Conservation (phyloP, 2,797 vertebrate species). For the Cyclopterus lumpus region DNA sequence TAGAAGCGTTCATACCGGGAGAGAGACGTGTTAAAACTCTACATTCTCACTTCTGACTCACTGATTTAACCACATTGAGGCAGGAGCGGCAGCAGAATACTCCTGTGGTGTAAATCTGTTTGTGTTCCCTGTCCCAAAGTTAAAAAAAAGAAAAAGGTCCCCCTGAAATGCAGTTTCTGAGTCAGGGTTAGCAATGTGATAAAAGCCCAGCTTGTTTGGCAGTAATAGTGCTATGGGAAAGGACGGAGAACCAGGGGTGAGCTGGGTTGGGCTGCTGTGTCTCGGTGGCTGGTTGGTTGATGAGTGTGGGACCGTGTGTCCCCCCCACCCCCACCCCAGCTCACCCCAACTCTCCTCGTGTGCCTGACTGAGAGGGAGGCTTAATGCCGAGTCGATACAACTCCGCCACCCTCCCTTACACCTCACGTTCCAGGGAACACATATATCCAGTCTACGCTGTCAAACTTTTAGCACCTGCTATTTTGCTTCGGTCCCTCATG, state of each 20-base stretch:
- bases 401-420: conserved; percentile 76
- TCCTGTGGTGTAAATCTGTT: conserved; percentile 90
- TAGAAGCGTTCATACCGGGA: conserved; percentile 87
- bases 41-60: conserved; percentile 99
- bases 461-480: conserved; percentile 88
- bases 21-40: conserved; percentile 96
- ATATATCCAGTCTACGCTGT: conserved; percentile 78
- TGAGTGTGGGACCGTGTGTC: conserved; percentile 34
- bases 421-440: conserved; percentile 80
- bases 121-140: conserved; percentile 77
- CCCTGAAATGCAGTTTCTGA: conserved; percentile 89
- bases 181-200: conserved; percentile 90
- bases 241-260: conserved; percentile 60
- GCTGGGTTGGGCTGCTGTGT: conserved; percentile 32
- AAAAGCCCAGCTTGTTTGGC: conserved; percentile 90
- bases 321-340: conserved; percentile 15
- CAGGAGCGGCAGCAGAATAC: conserved; percentile 88
- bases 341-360: conserved; percentile 41
- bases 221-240: conserved; percentile 80
- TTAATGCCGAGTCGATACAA: conserved; percentile 78
- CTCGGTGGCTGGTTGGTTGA: conserved; percentile 53
- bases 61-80: conserved; percentile 92
- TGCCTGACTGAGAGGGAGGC: conserved; percentile 64
- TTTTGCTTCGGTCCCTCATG: conserved; percentile 72
- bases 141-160: conserved; percentile 34